Base-by-base conservation (phyloP, 2,113 vertebrate genomes). In the Oostethus manadensis region DNA sequence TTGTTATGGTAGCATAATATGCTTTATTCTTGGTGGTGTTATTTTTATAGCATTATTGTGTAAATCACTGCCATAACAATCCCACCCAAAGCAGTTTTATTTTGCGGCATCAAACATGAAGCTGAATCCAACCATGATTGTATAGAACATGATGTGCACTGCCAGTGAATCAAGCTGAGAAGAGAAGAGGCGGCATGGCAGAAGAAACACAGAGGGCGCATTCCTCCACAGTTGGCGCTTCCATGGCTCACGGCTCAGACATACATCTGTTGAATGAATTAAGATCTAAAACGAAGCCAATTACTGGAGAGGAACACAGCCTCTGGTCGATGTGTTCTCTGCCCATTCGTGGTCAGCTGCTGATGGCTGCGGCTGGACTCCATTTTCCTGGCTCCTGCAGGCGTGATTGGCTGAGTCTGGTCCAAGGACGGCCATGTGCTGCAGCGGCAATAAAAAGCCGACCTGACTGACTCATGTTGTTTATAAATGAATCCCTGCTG, bases 261-360 rank as follows among this genome's bases (percentile, higher is more conserved):
- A 74, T 80, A 79, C 78, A 84, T 84, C 80, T 86, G 82, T 76
- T 82, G 80, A 79, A 78, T 65, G 64, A 51, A 75, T 80, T 77
- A 73, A 67, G 58, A 78, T 72, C 77, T 75, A 74, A 78, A 84
- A 71, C 60, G 20, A 69, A 74, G 77, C 74, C 85, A 84, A 81
- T 86, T 82, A 82, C 67, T 62, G 76, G 70, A 55, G 60, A 69
- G 58, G 79, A 84, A 80, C 66, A 71, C 57, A 44, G 77, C 80
- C 75, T 42, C 75, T 67, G 77, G 79, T 81, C 71, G 72, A 68
- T 65, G 71, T 74, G 73, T 79, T 72, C 57, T 63, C 50, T 1
- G 66, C 60, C 50, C 62, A 48, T 77, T 78, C 64, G 66, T 68
- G 75, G 69, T 80, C 81, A 73, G 64, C 65, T 71, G 75, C 70